Conservation (phyloP, 1,140 invertebrate species). For the Procambarus virginalis region DNA sequence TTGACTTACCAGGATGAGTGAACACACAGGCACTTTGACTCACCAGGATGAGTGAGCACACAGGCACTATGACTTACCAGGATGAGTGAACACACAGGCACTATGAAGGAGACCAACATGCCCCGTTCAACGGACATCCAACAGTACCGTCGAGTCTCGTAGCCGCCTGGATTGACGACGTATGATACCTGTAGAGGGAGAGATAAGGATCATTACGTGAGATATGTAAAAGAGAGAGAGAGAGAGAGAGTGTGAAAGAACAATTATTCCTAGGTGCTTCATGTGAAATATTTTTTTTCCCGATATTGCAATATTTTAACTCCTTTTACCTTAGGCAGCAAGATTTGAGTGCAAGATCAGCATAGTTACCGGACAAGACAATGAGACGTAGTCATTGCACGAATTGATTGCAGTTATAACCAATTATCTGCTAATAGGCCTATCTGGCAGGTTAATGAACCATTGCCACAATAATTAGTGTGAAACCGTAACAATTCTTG, state of each 20-base stretch:
- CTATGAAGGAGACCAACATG: slow-evolving; percentile 57
- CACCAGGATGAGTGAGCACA: neutral
- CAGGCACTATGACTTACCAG: slow-evolving; percentile 31
- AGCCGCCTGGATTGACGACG: slow-evolving; percentile 52
- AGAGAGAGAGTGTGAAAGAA: neutral
- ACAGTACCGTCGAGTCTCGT: slow-evolving; percentile 53
- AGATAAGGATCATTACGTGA: neutral
- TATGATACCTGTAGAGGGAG: slow-evolving; percentile 33
- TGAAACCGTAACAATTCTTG: too few species aligned
- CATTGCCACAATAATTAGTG: too few species aligned
- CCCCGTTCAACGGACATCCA: slow-evolving; percentile 60
- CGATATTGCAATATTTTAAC: too few species aligned
- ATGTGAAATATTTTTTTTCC: too few species aligned
- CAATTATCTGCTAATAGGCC: too few species aligned
- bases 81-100: slow-evolving; percentile 47
- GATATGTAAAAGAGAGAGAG: neutral
- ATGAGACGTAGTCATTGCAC: too few species aligned
- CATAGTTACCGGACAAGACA: too few species aligned
- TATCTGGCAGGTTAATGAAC: too few species aligned
- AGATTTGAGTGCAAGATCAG: too few species aligned
- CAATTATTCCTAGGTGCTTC: too few species aligned
- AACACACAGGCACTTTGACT: neutral
- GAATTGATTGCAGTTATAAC: too few species aligned
- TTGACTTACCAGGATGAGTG: slow-evolving; percentile 5
- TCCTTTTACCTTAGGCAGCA: too few species aligned